Conservation (phyloP, 2,797 vertebrate species). For the Tragopan temminckii region DNA sequence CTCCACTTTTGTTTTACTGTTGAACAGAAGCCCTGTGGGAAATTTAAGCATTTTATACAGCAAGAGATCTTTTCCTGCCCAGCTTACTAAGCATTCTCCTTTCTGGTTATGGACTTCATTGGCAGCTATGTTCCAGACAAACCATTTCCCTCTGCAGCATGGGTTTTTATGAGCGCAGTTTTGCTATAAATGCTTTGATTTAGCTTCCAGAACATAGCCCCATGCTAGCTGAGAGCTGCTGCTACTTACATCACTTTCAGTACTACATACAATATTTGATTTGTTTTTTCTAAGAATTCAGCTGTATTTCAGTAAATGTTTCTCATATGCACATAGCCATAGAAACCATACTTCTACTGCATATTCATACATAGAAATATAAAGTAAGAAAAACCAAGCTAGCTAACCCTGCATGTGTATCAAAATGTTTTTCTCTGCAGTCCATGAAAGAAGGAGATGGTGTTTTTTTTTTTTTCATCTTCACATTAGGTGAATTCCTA, state of each 20-base stretch:
- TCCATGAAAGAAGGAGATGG: not conserved
- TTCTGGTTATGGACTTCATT: not conserved
- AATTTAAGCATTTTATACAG: not conserved
- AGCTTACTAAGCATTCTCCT: not conserved
- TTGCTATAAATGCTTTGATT: not conserved
- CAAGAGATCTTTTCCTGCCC: not conserved
- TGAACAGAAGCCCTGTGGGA: not conserved
- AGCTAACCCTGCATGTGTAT: not conserved
- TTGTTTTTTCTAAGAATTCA: not conserved
- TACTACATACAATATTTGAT: not conserved
- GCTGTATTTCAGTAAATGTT: not conserved
- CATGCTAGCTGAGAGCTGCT: not conserved
- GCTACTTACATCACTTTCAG: not conserved
- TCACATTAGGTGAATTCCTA: not conserved
- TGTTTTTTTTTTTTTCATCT: not conserved
- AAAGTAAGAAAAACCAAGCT: too few species aligned
- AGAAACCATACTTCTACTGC: not conserved
- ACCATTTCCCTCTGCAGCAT: accelerated
- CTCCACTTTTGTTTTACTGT: not conserved
- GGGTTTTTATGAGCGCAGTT: not conserved
- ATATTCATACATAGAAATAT: not conserved
- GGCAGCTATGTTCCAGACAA: not conserved
- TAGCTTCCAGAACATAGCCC: not conserved
- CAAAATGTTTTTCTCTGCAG: not conserved
- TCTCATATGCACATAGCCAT: not conserved